Evolutionary conservation across 2,797 vertebrate species (phyloP).

Genomic region (Syngnathus acus): DNA sequence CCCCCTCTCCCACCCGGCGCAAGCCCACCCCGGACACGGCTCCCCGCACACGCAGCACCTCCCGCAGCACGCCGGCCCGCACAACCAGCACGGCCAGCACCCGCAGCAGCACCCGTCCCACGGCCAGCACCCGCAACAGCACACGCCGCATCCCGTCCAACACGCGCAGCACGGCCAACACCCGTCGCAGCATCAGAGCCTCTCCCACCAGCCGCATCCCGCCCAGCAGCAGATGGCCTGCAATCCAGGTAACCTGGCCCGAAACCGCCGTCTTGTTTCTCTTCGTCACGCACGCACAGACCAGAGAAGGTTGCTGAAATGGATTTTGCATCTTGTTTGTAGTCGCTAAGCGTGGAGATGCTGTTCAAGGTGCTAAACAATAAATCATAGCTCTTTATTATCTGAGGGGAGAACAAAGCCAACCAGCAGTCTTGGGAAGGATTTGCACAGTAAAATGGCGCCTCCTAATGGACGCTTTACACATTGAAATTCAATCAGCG

Average conservation of each 20-base stretch:
- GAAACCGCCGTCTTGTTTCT: conserved; percentile 13
- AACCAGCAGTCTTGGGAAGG: conserved; percentile 25
- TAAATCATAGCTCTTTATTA: conserved; percentile 57
- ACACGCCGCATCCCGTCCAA: conserved; percentile 75
- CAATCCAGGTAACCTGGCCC: conserved; percentile 76
- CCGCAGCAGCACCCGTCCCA: conserved; percentile 67
- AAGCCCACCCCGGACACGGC: conserved; percentile 72
- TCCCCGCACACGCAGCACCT: conserved; percentile 75
- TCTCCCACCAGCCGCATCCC: conserved; percentile 19
- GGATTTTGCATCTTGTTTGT: conserved; percentile 23
- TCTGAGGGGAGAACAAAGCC: conserved; percentile 67
- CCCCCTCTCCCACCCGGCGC: conserved; percentile 78
- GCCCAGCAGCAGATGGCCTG: conserved; percentile 83
- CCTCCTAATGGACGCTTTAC: conserved; percentile 55
- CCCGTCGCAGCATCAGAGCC: conserved; percentile 58
- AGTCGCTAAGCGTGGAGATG: conserved; percentile 28
- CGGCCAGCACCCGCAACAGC: conserved; percentile 71
- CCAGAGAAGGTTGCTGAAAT: neutral
- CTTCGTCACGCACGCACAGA: conserved; percentile 16
- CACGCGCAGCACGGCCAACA: conserved; percentile 74
- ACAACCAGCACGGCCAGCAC: conserved; percentile 67
- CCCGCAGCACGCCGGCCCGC: conserved; percentile 69
- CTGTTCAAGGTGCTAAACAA: conserved; percentile 31
- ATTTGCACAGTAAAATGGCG: conserved; percentile 36
- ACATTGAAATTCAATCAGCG: conserved; percentile 5